Base-by-base conservation (phyloP, 1,140 invertebrate genomes). In the Telenomus remus region DNA sequence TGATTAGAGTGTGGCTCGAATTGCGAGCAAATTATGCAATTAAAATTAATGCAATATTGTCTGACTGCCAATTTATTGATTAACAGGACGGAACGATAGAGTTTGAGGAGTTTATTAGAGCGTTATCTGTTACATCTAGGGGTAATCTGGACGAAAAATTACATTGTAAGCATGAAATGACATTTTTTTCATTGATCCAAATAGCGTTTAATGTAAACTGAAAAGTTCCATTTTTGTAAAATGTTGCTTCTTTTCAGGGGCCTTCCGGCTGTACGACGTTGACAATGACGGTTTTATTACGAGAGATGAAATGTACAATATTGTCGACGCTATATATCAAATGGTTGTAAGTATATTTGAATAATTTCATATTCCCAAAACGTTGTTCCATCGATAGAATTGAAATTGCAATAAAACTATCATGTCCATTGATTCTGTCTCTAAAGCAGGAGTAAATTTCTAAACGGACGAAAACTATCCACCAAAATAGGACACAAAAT, bases 251-350 rank as follows among this genome's bases (percentile, higher is more conserved):
- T 27, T 27, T 27, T 1, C 90, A 99, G 97, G 97, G 97, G 97
- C 97, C 15, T 98, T 99, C 88, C 93, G 95, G 81, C 90, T 99
- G 11, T 99, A 99, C 83, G 97, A 99, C 85, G 95, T 99, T 16
- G 97, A 99, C 89, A 98, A 98, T 86, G 97, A 99, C 86, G 97
- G 97, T 0, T 99, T 95, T 86, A 99, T 99, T 82, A 99, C 97
- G 7, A 91, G 96, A 61, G 95, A 97, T 68, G 97, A 99, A 89
- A 99, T 99, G 97, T 97, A 98, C 84, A 97, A 97, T 87, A 99
- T 99, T 82, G 97, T 99, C 9, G 97, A 98, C 85, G 97, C 97
- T 60, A 99, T 99, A 82, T 99, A 99, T 89, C 95, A 98, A 88
- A 99, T 99, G 98, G 96, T 99, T 91, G 96, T 97, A 91, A 91